phyloP scores from a whole-genome alignment of 2,113 vertebrate genomes.

The Actenoides lindsayi region DNA sequence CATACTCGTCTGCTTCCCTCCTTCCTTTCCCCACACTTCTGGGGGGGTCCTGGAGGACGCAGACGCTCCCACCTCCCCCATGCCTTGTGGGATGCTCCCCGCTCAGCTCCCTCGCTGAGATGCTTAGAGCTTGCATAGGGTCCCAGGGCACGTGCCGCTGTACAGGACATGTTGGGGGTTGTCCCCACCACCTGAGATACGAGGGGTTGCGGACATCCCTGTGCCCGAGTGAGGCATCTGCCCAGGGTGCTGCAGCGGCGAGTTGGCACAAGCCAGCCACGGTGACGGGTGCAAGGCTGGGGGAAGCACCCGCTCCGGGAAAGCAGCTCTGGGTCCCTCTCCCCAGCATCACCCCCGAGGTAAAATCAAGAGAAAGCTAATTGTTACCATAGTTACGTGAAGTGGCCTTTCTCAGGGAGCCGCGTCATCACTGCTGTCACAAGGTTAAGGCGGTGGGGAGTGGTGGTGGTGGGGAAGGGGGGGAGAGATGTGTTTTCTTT shows the following conservation, averaged over 20 bases:
- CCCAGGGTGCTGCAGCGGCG: background rate
- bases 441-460: conserved; percentile 74
- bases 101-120: background rate
- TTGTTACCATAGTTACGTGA: conserved; percentile 79
- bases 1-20: background rate
- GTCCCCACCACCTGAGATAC: background rate
- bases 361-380: conserved; percentile 74
- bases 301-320: background rate
- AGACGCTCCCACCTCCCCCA: background rate
- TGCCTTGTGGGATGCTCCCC: background rate
- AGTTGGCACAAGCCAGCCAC: background rate
- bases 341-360: conserved; percentile 54
- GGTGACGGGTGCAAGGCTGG: background rate
- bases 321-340: conserved; percentile 36
- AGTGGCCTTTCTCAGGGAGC: conserved; percentile 76
- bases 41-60: background rate
- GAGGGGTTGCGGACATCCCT: background rate
- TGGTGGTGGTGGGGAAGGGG: conserved; percentile 58
- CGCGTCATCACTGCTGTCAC: conserved; percentile 73
- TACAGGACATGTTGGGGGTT: background rate
- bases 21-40: background rate
- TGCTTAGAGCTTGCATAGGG: background rate
- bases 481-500: conserved; percentile 61
- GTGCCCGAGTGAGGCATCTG: fast-evolving
- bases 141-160: background rate